These are phyloP conservation scores for Antennarius maculatus DNA, from an alignment of 2,797 vertebrate species.

Conservation along the genomic window DNA sequence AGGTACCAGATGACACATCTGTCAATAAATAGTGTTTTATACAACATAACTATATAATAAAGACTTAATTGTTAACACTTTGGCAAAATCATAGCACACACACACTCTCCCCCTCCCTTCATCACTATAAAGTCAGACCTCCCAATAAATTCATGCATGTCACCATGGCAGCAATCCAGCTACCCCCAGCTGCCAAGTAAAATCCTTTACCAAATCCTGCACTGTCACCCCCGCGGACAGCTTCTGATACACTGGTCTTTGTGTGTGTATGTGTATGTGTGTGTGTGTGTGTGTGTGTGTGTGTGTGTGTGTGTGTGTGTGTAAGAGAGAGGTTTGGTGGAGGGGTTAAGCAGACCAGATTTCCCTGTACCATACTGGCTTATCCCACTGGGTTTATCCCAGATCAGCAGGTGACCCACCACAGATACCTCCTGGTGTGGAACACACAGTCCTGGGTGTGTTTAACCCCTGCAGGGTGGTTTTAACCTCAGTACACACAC, in stretches of 20 bases:
- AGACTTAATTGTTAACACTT: background rate
- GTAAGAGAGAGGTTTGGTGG: slow-evolving; percentile 27
- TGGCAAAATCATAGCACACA: slow-evolving; percentile 5
- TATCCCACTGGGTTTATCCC: slow-evolving; percentile 73
- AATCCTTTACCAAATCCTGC: slow-evolving; percentile 63
- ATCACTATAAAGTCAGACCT: slow-evolving; percentile 31
- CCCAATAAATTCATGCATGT: slow-evolving; percentile 57
- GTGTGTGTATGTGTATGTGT: slow-evolving; percentile 20
- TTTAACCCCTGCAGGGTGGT: slow-evolving; percentile 50
- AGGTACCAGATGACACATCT: background rate
- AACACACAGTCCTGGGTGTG: slow-evolving; percentile 52
- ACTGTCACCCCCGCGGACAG: slow-evolving; percentile 61
- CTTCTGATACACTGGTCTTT: slow-evolving; percentile 43
- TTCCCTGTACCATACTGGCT: slow-evolving; percentile 67
- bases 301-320: slow-evolving; percentile 15
- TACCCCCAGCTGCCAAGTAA: slow-evolving; percentile 43
- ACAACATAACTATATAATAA: background rate
- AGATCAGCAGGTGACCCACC: slow-evolving; percentile 75
- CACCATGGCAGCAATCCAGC: slow-evolving; percentile 58
- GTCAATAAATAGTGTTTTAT: slow-evolving; percentile 5
- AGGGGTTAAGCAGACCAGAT: slow-evolving; percentile 44
- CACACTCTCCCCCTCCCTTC: slow-evolving; percentile 24
- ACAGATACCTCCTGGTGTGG: slow-evolving; percentile 59
- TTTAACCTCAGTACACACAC: slow-evolving; percentile 45
- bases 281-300: slow-evolving; percentile 19